These are phyloP conservation scores for Parascotia fuliginaria DNA, from an alignment of 2,888 invertebrate species.

Conservation along the genomic window DNA sequence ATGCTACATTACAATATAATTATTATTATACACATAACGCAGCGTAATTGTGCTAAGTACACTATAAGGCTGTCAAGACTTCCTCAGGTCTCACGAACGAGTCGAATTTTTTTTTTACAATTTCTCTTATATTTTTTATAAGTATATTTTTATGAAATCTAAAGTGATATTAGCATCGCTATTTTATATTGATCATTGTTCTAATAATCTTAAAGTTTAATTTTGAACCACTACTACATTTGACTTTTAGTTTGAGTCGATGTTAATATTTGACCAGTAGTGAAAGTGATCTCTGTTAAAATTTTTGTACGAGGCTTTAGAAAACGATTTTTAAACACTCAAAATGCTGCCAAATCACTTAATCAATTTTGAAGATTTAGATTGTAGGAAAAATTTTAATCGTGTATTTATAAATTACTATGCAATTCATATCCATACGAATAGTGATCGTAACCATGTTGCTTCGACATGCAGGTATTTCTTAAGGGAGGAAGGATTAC, in stretches of 20 bases:
- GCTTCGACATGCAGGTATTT: no score
- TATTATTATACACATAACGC: slow-evolving; percentile 4
- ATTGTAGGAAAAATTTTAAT: background rate
- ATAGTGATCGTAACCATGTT: background rate
- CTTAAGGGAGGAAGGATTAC: no score
- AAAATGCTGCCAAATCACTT: slow-evolving; percentile 42
- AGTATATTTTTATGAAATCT: slow-evolving; percentile 18
- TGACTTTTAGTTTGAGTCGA: no score
- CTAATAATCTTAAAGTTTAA: slow-evolving; percentile 19
- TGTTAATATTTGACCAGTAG: slow-evolving; percentile 10
- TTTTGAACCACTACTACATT: slow-evolving; percentile 2
- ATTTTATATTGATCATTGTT: slow-evolving; percentile 26
- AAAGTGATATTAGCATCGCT: slow-evolving; percentile 27
- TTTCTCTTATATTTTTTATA: slow-evolving; percentile 28
- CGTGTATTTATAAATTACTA: slow-evolving; percentile 1
- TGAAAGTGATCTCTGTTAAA: slow-evolving; percentile 37
- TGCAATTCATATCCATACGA: background rate
- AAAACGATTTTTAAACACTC: slow-evolving; percentile 8
- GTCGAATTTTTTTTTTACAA: slow-evolving; percentile 26
- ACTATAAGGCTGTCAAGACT: slow-evolving; percentile 33
- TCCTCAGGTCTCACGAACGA: slow-evolving; percentile 25
- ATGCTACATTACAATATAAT: background rate
- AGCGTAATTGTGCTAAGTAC: slow-evolving; percentile 29
- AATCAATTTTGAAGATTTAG: slow-evolving; percentile 25
- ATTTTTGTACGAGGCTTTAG: slow-evolving; percentile 21